Percentiles rank a stretch among this genome's conserved stretches.
Conservation (phyloP, 2,888 invertebrate species). For the Blomia tropicalis region DNA sequence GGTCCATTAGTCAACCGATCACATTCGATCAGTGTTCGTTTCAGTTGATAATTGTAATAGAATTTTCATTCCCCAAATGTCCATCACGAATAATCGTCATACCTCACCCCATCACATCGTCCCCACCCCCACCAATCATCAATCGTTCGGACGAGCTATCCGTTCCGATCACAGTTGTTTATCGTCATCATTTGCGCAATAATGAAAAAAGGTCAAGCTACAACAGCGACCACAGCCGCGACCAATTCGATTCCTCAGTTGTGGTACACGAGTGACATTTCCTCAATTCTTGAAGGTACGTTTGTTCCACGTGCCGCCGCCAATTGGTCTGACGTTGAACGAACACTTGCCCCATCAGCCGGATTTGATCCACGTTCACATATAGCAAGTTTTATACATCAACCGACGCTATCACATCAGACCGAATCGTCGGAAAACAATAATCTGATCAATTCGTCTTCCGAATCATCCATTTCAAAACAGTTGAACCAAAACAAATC, state of each 20-base stretch:
- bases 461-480: background rate
- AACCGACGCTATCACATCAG: background rate
- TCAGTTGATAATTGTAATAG: too few relatives aligned
- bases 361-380: conserved; percentile 3
- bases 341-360: background rate
- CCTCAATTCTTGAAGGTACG: conserved; percentile 2
- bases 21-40: too few relatives aligned
- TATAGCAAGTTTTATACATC: conserved; percentile 6
- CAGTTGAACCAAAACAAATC: background rate
- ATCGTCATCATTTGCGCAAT: too few relatives aligned
- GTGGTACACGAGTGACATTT: conserved; percentile 4
- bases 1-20: too few relatives aligned
- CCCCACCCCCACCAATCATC: background rate
- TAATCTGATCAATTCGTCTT: background rate
- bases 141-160: too few relatives aligned
- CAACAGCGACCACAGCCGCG: conserved; percentile 13
- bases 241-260: background rate
- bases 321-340: background rate
- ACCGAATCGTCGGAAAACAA: background rate
- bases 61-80: too few relatives aligned
- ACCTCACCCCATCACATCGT: background rate
- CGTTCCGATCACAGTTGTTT: too few relatives aligned
- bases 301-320: background rate
- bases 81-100: background rate
- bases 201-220: conserved; percentile 13